A percentile compares a stretch with the other conserved stretches of the same genome.
phyloP scores from a whole-genome alignment of 2,888 invertebrate species.

The Drosophila nr. fundita region DNA sequence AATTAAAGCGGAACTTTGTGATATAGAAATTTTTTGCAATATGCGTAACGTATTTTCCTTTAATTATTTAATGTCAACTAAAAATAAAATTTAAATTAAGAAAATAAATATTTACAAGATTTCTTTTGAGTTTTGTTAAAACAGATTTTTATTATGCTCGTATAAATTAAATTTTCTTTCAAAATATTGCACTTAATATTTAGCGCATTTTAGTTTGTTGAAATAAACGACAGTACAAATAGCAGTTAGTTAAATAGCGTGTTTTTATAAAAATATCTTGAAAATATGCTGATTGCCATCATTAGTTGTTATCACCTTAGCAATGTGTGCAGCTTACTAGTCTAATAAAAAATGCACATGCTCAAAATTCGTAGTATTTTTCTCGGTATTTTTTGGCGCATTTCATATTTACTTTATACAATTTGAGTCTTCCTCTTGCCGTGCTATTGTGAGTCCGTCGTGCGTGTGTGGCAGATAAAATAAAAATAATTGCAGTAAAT shows the following conservation, averaged over 20 bases:
- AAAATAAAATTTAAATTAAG: not conserved
- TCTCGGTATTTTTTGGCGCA: slow-evolving; percentile 41
- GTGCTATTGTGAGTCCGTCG: slow-evolving; percentile 32
- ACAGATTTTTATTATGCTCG: not conserved
- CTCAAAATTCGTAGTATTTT: slow-evolving; percentile 18
- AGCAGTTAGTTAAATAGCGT: not conserved
- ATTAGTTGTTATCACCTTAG: not conserved
- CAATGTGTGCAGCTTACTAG: not conserved
- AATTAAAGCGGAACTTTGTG: not conserved
- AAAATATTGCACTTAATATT: not conserved
- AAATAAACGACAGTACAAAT: not conserved
- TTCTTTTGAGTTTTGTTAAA: not conserved
- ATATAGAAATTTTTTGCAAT: not conserved
- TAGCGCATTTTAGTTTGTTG: not conserved
- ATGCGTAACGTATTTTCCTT: not conserved
- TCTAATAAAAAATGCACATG: not conserved
- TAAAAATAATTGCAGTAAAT: slow-evolving; percentile 41
- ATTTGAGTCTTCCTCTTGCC: slow-evolving; percentile 40
- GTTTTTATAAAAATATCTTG: not conserved
- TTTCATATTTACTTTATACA: slow-evolving; percentile 28
- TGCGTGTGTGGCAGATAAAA: slow-evolving; percentile 71
- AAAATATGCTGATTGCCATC: not conserved
- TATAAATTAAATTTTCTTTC: not conserved
- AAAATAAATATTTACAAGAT: not conserved
- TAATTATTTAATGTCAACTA: not conserved